Evolutionary conservation across 1,140 invertebrate species (phyloP), one percentile per base, ranked within the genome.

Genomic region (Drosophila sucinea): DNA sequence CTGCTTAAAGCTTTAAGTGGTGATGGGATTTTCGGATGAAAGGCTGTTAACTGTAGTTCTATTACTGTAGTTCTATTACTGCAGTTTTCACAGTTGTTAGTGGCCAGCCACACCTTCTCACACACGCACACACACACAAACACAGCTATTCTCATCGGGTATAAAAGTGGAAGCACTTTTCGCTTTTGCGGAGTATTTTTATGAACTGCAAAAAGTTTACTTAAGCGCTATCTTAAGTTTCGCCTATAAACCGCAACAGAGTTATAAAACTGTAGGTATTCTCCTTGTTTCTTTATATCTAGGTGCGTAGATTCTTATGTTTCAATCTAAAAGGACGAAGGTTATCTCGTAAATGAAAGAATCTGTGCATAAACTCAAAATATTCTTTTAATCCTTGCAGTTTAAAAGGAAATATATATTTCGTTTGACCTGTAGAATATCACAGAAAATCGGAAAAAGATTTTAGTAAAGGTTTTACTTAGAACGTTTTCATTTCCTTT

Each of bases 1-100:
- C 44, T 77, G 74, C 55, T 40, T 65, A 51, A 51, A 73, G 55
- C 70, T 60, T 73, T 51, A 66, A 61, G 56, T 29, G 25, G 27
- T 23, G 38, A 65, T 70, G 38, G 40, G 47, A 61, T 70, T 69
- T 65, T 38, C 3, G 60, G 60, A 56, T 60, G 70, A 60, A 58
- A 3, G 32, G 32, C 67, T 38, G 51, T 41, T 44, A n/a, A 11
- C 5, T 8, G 29, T 61, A 38, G 10, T 32, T 27, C 27, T 62
- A n/a, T 25, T 32, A 27, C 2, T 30, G 32, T 44, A 29, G 29
- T 54, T 62, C 27, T 62, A n/a, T 25, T 32, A 27, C 2, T 30
- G 32, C 57, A 29, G 29, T 54, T 62, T 62, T 33, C 11, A 60
- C 8, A 58, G 29, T 54, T 51, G n/a, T n/a, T 17, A 5, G 25